These are phyloP conservation scores for Apostichopus leukothele DNA, from an alignment of 53 echinoderm and acorn worm genomes.

Conservation along the genomic window DNA sequence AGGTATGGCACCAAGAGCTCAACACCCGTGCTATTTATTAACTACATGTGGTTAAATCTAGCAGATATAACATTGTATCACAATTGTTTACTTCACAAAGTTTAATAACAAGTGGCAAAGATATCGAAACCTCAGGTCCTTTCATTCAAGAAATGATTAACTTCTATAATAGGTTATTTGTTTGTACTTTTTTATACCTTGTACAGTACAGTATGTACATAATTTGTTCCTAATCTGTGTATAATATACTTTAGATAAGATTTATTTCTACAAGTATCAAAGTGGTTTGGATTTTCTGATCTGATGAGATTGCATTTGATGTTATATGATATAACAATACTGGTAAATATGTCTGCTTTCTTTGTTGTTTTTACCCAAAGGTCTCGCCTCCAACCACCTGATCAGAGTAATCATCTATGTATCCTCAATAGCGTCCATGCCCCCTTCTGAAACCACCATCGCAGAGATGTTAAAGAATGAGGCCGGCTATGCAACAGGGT, in stretches of 20 bases:
- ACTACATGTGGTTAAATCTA: too few relatives aligned
- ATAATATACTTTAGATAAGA: neutral
- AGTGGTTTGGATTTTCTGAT: neutral
- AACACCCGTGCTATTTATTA: too few relatives aligned
- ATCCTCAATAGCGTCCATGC: slow-evolving; percentile 21
- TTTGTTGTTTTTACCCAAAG: neutral
- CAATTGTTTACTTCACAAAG: too few relatives aligned
- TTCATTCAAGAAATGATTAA: too few relatives aligned
- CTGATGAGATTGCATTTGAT: neutral
- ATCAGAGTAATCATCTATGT: slow-evolving; percentile 42
- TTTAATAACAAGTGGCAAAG: too few relatives aligned
- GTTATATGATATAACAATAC: neutral
- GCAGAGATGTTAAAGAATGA: slow-evolving; percentile 37
- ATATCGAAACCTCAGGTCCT: too few relatives aligned
- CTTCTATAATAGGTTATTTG: too few relatives aligned
- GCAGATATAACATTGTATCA: too few relatives aligned
- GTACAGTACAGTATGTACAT: neutral
- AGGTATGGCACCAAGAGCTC: too few relatives aligned
- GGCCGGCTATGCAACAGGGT: slow-evolving; percentile 31
- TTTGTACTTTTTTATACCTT: too few relatives aligned
- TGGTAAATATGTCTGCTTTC: neutral
- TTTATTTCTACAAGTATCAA: neutral
- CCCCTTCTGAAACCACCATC: slow-evolving; percentile 26
- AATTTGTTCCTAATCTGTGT: neutral
- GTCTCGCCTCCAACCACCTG: slow-evolving; percentile 30